Conservation (phyloP, 2,113 vertebrate genomes). For the Phalacrocorax aristotelis region DNA sequence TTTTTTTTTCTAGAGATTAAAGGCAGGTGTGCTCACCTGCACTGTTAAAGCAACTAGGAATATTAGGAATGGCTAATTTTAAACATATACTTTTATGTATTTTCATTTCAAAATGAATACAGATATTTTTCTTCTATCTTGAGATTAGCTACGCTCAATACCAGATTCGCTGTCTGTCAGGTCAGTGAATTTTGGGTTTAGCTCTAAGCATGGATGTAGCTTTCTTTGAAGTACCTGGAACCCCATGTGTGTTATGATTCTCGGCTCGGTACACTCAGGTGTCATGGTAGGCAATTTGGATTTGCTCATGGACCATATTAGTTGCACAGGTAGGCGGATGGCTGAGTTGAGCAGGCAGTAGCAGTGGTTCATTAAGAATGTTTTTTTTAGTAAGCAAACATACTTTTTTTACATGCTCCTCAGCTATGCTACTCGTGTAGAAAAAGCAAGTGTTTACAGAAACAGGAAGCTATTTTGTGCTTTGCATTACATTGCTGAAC, state of each 20-base stretch:
- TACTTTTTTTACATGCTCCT: not conserved
- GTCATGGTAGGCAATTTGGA: not conserved
- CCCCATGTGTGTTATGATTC: fast-evolving
- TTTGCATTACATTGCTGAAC: not conserved
- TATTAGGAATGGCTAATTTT: not conserved
- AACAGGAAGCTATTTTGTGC: conserved; percentile 1
- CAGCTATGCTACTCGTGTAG: not conserved
- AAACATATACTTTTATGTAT: not conserved
- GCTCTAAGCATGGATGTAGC: not conserved
- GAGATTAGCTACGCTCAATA: not conserved
- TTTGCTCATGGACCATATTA: not conserved
- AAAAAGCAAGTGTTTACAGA: not conserved
- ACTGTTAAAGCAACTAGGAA: not conserved
- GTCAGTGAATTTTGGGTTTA: not conserved
- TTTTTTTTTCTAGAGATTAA: not conserved
- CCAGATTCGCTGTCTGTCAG: not conserved
- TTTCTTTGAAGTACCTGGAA: not conserved
- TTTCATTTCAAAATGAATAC: not conserved
- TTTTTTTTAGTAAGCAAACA: not conserved
- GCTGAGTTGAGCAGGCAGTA: not conserved
- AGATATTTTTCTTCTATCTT: not conserved
- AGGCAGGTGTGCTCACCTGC: not conserved
- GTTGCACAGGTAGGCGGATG: not conserved
- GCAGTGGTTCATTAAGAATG: not conserved
- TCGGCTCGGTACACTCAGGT: not conserved